Evolutionary conservation across 2,797 vertebrate species (phyloP), one percentile per base, ranked within the genome.

Genomic region (Semaprochilodus insignis): DNA sequence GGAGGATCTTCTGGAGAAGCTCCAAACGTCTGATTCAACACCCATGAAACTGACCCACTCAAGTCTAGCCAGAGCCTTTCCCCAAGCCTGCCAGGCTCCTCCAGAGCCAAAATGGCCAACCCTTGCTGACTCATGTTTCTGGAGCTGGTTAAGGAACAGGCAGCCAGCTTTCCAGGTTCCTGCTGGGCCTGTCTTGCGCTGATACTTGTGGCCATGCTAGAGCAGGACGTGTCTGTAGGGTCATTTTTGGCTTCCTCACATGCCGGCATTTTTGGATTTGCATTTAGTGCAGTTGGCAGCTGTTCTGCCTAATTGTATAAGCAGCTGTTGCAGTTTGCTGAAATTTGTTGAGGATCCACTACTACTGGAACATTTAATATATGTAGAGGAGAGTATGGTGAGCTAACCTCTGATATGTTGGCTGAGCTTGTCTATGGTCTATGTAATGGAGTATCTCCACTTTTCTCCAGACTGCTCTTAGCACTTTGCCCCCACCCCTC

Each of bases 31-130:
- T 86, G 72, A 83, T 83, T 88, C 78, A 83, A 80, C 72, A 57
- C 80, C 74, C 84, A 74, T 83, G 83, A 83, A 88, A 85, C 81
- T 77, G 75, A 85, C 83, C 85, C 71, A 75, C 74, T 82, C 66
- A 34, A 65, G 78, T 67, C 62, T 44, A 83, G 81, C 78, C 75
- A 80, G 65, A 74, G 81, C 78, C 73, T 4, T 25, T 3, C 67
- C 40, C 40, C n/a, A 55, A 69, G 54, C 54, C 62, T 81, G 83
- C 83, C 80, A 84, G 87, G 78, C 60, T 36, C 65, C 63, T 74
- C 63, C 67, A 54, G 81, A 67, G 79, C 71, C 78, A 81, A 85
- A 86, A 81, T 82, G 81, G 71, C 81, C 78, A 70, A 72, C 73
- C 83, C 34, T 73, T 77, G 74, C 76, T 86, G 85, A 86, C 67